Conservation (phyloP, 2,113 vertebrate genomes). For the Chunga burmeisteri region DNA sequence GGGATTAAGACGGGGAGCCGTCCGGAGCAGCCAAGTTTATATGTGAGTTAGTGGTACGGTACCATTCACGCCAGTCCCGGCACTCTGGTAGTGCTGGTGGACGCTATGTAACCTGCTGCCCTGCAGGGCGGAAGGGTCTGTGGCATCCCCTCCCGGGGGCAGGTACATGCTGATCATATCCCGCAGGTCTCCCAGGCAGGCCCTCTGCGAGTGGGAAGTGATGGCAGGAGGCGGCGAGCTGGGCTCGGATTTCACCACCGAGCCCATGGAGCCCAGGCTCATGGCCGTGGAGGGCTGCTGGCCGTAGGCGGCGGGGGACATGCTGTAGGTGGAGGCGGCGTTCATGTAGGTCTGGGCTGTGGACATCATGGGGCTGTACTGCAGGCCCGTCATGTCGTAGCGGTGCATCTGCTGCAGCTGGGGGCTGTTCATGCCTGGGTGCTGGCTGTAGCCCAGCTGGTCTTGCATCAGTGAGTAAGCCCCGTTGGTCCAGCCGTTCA, state of each 20-base stretch:
- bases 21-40: conserved; percentile 67
- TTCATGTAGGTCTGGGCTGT: conserved; percentile 93
- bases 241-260: conserved; percentile 94
- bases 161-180: conserved; percentile 99
- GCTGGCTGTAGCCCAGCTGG: conserved; percentile 92
- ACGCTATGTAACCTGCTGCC: conserved; percentile 92
- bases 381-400: conserved; percentile 94
- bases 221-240: conserved; percentile 95
- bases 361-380: conserved; percentile 98
- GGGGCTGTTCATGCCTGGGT: conserved; percentile 89
- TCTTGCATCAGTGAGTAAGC: conserved; percentile 97
- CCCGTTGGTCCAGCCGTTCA: conserved; percentile 98
- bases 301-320: conserved; percentile 85
- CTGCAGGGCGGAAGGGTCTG: conserved; percentile 88
- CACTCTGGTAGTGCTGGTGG: conserved; percentile 95
- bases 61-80: conserved; percentile 91
- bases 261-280: conserved; percentile 89
- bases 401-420: conserved; percentile 97
- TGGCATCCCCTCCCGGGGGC: conserved; percentile 91
- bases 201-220: conserved; percentile 93
- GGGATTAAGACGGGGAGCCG: not conserved
- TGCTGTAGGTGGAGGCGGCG: conserved; percentile 84
- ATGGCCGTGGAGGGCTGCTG: conserved; percentile 88
- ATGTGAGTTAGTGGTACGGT: conserved; percentile 98
- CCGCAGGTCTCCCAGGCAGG: conserved; percentile 95